Base-by-base conservation (phyloP, 2,797 vertebrate species). In the Hirundo rustica region DNA sequence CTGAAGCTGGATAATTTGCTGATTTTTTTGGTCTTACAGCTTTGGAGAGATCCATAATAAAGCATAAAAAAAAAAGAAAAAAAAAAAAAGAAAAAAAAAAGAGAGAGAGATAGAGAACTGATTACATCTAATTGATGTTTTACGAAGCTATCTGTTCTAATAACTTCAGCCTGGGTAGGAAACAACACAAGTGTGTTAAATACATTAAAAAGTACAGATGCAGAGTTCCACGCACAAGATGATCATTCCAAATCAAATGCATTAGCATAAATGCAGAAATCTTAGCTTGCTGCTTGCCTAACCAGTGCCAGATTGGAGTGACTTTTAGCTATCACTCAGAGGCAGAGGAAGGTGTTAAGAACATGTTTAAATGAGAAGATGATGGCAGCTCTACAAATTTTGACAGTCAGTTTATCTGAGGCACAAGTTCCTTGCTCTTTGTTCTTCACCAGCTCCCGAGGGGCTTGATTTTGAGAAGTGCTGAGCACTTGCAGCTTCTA, bases 301-400 rank as follows among this genome's bases (percentile, higher is more conserved):
- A 65, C 93, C 85, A 81, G 85, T 93, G 96, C 95, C 95, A 94
- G 95, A 94, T 96, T 97, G 96, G 91, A 97, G 87, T 95, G 88
- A 96, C 91, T 96, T 93, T 51, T 86, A 97, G 92, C 95, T 94
- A 96, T 96, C 95, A 97, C 95, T 96, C 94, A 97, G 95, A 96
- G 87, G 91, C 95, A 95, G 89, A 90, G 79, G 89, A 95, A 95
- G 91, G 96, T 97, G 95, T 96, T 95, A 96, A 94, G 95, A 95
- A 93, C 88, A 93, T 93, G 93, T 96, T 96, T 95, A 93, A 97
- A 96, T 86, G 94, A 96, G 95, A 92, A 79, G 94, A 96, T 3
- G 93, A 81, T 96, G 96, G 95, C 94, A 97, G 91, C 95, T 96
- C 95, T 96, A 85, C 95, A 96, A 90, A 93, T 96, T 96, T 87